Evolutionary conservation across 2,888 invertebrate species (phyloP), one percentile per base, ranked within the genome.

Genomic region (Harpalus rubripes): DNA sequence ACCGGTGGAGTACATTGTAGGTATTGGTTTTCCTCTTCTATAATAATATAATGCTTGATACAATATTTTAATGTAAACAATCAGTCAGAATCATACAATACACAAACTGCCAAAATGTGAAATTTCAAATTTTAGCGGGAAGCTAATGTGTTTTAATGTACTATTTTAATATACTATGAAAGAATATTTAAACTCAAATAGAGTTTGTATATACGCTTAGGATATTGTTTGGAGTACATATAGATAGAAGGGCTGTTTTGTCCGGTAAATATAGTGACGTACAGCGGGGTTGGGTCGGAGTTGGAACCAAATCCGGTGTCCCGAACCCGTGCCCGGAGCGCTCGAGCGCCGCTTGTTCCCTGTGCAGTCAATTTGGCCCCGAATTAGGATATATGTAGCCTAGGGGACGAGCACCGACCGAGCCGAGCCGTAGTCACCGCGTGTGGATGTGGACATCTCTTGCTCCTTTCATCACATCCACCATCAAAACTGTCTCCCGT

Each of bases 311-410:
- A 22, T 39, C 39, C 44, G 52, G 22, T 39, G 32, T 15, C 59
- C 18, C 15, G 18, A 59, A 52, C 44, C 44, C 44, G 44, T 52
- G 68, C 52, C 74, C 22, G 18, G 74, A 74, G 74, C 52, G 32
- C 52, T 18, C 44, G 74, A 52, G 52, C 44, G 22, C 18, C 74
- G 74, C 74, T 74, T 74, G 74, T 74, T 52, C 74, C 74, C 74
- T 52, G 74, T 74, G 74, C 74, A 74, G 74, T 74, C 74, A 74
- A 74, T 74, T 74, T 52, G 52, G 52, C 52, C 18, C 74, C 74
- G 74, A 74, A 74, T 74, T 74, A 74, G 74, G 74, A 74, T 74
- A 74, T 74, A 74, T 74, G 74, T 52, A 74, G 74, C 74, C 74
- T 74, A 16, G 52, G 74, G 74, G 74, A 74, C 74, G 52, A 61